Base-by-base conservation (phyloP, 2,888 invertebrate genomes). In the Pteria penguin region DNA sequence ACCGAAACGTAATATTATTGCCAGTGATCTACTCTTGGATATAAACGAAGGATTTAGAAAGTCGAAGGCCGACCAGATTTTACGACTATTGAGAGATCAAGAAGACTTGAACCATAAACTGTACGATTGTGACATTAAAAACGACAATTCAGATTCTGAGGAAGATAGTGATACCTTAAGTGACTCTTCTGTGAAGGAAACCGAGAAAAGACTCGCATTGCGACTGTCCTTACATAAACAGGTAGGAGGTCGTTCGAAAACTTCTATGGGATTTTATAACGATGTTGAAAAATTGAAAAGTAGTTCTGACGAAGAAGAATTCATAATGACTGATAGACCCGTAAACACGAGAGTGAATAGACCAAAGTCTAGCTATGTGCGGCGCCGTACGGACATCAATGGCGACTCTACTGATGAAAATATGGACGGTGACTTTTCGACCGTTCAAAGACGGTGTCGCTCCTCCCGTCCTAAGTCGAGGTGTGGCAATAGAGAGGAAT, bases 51-150 rank as follows among this genome's bases (percentile, higher is more conserved):
- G 76, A 58, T 84, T 80, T 61, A 72, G 80, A 57, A 77, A 84
- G 68, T 83, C 86, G 24, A 87, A 87, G 67, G 86, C 85, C 14
- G 82, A 86, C 54, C 87, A 86, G 63, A 86, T 87, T 31, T 70
- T 87, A 1, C 67, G 87, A 33, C 78, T 87, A n/a, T 68, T 87
- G 26, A 79, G 78, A 32, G 87, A 87, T 55, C 86, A 86, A 62
- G 86, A 87, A 70, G 77, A 77, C 29, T 58, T 84, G 14, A 84
- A 81, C 29, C 74, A 80, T 22, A 74, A 75, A 22, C 73, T 84
- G 54, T 57, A 82, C 4, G 83, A 84, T n/a, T 75, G 76, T 63
- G 80, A 76, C 1, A 67, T 80, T 32, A 78, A 82, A 11, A 67
- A 69, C 11, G 79, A 79, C 11, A 58, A 81, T 14, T 60, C 77